phyloP scores from a whole-genome alignment of 1,140 invertebrate species.

The Drosophila grimshawi region DNA sequence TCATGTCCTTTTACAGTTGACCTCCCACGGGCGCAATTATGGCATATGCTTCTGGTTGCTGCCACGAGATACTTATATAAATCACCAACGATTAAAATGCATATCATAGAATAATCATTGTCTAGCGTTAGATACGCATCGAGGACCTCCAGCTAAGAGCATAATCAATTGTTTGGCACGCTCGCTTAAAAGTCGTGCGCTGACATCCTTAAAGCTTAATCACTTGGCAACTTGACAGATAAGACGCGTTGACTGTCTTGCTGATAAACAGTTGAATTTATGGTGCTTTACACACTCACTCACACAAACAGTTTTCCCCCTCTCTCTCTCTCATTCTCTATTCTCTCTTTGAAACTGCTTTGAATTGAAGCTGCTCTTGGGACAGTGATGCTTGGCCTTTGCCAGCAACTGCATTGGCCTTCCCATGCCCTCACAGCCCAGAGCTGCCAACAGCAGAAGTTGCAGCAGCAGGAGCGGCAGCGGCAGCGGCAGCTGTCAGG shows the following conservation, averaged over 20 bases:
- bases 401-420: constrained; percentile 27
- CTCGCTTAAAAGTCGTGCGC: constrained; percentile 18
- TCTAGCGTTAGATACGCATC: constrained; percentile 6
- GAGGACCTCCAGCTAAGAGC: neutral
- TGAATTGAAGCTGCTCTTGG: constrained; percentile 49
- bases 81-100: constrained; percentile 22
- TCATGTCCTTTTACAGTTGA: constrained; percentile 55
- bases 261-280: constrained; percentile 65
- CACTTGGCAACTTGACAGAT: constrained; percentile 58
- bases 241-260: constrained; percentile 40
- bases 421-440: constrained; percentile 8
- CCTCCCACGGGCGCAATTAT: constrained; percentile 60
- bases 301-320: constrained; percentile 1
- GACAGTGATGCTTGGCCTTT: constrained; percentile 43
- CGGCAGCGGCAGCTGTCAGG: constrained; percentile 45
- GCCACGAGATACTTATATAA: constrained; percentile 11
- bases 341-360: constrained; percentile 23
- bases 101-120: constrained; percentile 6
- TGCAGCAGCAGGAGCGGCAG: constrained; percentile 7
- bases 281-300: constrained; percentile 33
- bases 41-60: constrained; percentile 26
- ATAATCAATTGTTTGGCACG: constrained; percentile 7
- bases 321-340: neutral
- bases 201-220: constrained; percentile 44
- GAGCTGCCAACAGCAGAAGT: constrained; percentile 32